Evolutionary conservation across 53 echinoderm and acorn worm species (phyloP).

Genomic region (Apostichopus leukothele): DNA sequence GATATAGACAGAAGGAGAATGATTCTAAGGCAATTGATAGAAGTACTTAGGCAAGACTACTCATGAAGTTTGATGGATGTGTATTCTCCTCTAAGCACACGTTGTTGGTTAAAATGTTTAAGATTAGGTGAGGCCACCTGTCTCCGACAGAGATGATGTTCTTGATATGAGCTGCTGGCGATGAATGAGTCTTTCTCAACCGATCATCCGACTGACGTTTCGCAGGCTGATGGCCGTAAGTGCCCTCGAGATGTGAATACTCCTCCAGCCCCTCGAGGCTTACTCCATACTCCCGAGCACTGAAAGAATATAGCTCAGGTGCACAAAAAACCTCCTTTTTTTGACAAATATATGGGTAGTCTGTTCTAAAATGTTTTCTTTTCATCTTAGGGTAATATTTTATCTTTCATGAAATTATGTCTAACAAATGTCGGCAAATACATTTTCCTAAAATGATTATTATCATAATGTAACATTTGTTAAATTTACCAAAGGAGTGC

Average conservation of each 20-base stretch:
- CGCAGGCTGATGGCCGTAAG: not conserved
- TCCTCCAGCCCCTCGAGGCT: slow-evolving; percentile 5
- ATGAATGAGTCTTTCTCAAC: not conserved
- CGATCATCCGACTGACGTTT: slow-evolving; percentile 3
- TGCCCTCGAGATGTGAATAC: slow-evolving; percentile 5
- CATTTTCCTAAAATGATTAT: no score
- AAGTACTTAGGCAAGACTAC: not conserved
- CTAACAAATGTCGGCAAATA: no score
- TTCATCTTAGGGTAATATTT: not conserved
- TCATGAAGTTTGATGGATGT: not conserved
- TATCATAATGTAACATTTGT: no score
- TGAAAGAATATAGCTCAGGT: slow-evolving; percentile 54
- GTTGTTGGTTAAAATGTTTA: slow-evolving; percentile 7
- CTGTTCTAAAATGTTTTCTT: not conserved
- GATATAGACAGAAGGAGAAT: not conserved
- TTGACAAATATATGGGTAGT: slow-evolving; percentile 22
- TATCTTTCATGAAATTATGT: no score
- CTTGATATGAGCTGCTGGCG: slow-evolving; percentile 7
- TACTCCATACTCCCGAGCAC: slow-evolving; percentile 33
- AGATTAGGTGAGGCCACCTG: slow-evolving; percentile 46
- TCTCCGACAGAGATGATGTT: slow-evolving; percentile 15
- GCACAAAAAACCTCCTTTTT: slow-evolving; percentile 49
- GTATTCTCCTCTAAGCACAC: not conserved
- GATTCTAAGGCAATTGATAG: not conserved
- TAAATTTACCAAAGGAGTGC: no score